Conservation (phyloP, 2,888 invertebrate species). For the Hypolimnas misippus region DNA sequence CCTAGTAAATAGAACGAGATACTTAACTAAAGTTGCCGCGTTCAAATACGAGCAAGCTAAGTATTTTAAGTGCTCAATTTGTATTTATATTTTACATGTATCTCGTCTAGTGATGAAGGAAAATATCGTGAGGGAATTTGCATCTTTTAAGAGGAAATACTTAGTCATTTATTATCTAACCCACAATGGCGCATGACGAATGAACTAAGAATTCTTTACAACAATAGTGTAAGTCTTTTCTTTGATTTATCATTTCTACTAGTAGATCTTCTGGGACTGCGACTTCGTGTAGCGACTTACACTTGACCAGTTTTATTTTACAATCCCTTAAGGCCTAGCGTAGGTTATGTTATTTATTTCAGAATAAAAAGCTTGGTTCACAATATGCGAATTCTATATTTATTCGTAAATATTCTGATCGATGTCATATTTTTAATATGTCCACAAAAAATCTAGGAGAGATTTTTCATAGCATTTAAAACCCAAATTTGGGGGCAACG, state of each 20-base stretch:
- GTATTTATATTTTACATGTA: neutral
- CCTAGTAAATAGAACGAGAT: neutral
- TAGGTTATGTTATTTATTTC: no score
- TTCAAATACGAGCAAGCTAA: neutral
- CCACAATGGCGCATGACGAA: neutral
- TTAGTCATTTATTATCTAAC: neutral
- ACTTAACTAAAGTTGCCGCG: neutral
- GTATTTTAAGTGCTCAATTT: neutral
- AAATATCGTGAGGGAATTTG: neutral
- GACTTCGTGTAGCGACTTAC: no score
- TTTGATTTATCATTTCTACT: neutral
- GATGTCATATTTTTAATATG: no score
- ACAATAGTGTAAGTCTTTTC: no score
- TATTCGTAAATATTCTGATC: no score
- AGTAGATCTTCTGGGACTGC: no score
- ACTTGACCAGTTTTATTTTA: no score
- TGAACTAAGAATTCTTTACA: neutral
- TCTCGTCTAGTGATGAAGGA: neutral
- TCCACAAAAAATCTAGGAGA: neutral
- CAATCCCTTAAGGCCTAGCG: no score
- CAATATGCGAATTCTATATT: no score
- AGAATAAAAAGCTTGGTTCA: no score
- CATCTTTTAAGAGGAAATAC: neutral
- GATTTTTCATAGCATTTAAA: no score
- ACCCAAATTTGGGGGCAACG: constrained; percentile 29